Base-by-base conservation (phyloP, 1,140 invertebrate genomes). In the Trissolcus basalis region DNA sequence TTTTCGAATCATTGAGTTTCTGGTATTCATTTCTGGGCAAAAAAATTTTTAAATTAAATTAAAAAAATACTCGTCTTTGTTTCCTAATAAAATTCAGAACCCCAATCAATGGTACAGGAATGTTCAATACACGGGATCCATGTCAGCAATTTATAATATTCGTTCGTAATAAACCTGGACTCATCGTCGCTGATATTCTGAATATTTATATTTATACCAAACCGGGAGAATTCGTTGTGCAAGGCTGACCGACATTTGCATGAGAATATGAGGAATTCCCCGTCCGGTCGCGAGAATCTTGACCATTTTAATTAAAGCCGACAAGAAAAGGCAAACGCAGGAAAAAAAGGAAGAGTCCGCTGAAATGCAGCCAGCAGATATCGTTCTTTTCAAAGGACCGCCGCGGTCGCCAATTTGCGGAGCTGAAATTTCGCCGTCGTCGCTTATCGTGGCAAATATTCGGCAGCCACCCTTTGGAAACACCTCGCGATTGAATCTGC, bases 251-350 rank as follows among this genome's bases (percentile, higher is more conserved):
- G 78, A 82, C 73, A 82, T 83, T 84, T 84, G 75, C 81, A 83
- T 83, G 68, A 76, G 65, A 71, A 80, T 84, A 86, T 86, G 80
- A 85, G 81, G 73, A 86, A 86, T 84, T 86, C 83, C 75, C 79
- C 51, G 74, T 60, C 60, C 39, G 36, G 68, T 71, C 55, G 56
- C 70, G 73, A 70, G 83, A 85, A 86, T 86, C 53, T 78, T 70
- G 77, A 68, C 72, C 56, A 86, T 86, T 86, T 86, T 85, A 86
- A 86, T 86, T 86, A 86, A 86, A 83, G 75, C 58, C 74, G 61
- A 50, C 14, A 45, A 49, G 47, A 41, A 54, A 68, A 58, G 56
- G 61, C 58, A 63, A 64, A 14, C 33, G 32, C 39, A 7, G 1
- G 36, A 39, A 9, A 27, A 27, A 27, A 6, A 27, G 6, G 19